Evolutionary conservation across 2,888 invertebrate genomes (phyloP), one percentile per base, ranked within the genome.

Genomic region (Theretra japonica): DNA sequence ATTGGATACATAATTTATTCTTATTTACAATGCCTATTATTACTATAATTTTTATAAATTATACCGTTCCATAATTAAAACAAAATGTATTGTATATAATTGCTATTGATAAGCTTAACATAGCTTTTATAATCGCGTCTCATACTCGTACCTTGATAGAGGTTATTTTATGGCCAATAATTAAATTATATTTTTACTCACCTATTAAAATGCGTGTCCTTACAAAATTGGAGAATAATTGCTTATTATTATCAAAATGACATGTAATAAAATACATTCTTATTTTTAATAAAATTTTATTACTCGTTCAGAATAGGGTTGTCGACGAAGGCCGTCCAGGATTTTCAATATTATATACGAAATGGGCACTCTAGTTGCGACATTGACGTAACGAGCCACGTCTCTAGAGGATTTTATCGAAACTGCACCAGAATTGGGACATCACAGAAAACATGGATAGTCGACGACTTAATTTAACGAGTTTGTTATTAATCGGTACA

Each of bases 341-440:
- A 48, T 48, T 48, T 65, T 41, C 41, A 65, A 65, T 65, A 65
- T 48, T 48, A 15, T 53, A 65, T 25, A 65, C 41, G 6, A 65
- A 65, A 65, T 65, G 65, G 65, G 65, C 48, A 48, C 65, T 65
- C 65, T 65, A 65, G 65, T 65, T 17, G 65, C 65, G 65, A 65
- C 65, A 65, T 65, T 65, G 41, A 48, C 48, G 65, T 48, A 65
- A 65, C 65, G 65, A 65, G 65, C 65, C 17, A 65, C 65, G 48
- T 65, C 65, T 65, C 65, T 65, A 21, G 65, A 41, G 62, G 23
- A 23, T 65, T 65, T 65, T 65, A 65, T 65, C 65, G 48, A 33
- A 60, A 65, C 65, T 65, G 65, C 48, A 65, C 65, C 65, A 65
- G 48, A 65, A 65, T 65, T 65, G 65, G 65, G 65, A 23, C 23